Base-by-base conservation (phyloP, 1,140 invertebrate species). In the Euwallacea similis region DNA sequence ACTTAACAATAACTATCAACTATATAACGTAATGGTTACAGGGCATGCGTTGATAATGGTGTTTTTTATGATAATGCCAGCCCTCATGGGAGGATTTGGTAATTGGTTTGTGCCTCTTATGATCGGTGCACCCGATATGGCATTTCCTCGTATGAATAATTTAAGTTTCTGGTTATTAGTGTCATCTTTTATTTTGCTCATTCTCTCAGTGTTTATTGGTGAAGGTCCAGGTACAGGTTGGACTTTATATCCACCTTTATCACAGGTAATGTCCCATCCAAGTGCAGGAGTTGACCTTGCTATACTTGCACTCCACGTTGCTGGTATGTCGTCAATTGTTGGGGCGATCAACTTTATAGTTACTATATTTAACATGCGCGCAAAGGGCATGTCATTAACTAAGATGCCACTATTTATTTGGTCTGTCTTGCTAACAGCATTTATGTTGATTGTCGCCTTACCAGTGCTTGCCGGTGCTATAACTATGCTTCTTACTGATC, bases 61-160 rank as follows among this genome's bases (percentile, higher is more conserved):
- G 88, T 92, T 92, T 82, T 91, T 91, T 84, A 89, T 91, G 84
- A 87, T 92, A 69, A 91, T 92, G 84, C 90, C 89, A 61, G 85
- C 89, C 81, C 86, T 91, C 86, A 89, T 93, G 85, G 90, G 90
- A 55, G 90, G 90, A 75, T 91, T 92, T 85, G 89, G 89, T 74
- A 92, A 93, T 82, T 92, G 88, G 86, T 81, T 93, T 81, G 81
- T 92, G 4, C 90, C 90, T 50, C 78, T 91, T 83, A 89, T 91
- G 84, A 67, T 92, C 75, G 87, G 87, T 72, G 84, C 86, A 0
- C 87, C 87, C 11, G 91, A 93, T 87, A 91, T 92, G 84, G 86
- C 88, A 7, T 92, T 91, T 67, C 90, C 89, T 7, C 88, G 90
- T 78, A 82, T 91, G 85, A 92, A 92, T 86, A 91, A 91, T 85